phyloP scores from a whole-genome alignment of 2,113 vertebrate genomes.

The Megalops atlanticus region DNA sequence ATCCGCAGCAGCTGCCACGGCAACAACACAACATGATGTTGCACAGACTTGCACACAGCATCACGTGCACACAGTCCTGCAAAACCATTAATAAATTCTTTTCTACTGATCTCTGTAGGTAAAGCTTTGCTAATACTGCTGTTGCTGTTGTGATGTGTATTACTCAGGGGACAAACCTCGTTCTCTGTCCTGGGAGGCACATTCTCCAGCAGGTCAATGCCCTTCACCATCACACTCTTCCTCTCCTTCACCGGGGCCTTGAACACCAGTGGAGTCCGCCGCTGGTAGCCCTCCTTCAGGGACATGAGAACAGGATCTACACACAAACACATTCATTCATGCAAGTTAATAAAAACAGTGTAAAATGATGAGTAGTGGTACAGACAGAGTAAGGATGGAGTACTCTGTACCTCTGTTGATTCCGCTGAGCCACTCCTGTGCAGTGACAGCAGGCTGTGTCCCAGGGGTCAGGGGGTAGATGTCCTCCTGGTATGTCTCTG shows the following conservation, averaged over 20 bases:
- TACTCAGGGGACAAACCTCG: slow-evolving; percentile 70
- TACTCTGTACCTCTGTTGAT: slow-evolving; percentile 82
- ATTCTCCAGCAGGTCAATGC: slow-evolving; percentile 93
- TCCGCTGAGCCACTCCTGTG: slow-evolving; percentile 91
- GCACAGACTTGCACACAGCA: not conserved
- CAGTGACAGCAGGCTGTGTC: slow-evolving; percentile 85
- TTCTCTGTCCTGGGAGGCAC: slow-evolving; percentile 94
- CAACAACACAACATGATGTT: slow-evolving; percentile 21
- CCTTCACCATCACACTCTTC: slow-evolving; percentile 88
- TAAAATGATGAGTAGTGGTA: too few species aligned
- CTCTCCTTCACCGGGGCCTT: slow-evolving; percentile 90
- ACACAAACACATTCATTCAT: not conserved
- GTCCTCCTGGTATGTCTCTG: slow-evolving; percentile 97
- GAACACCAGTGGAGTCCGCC: slow-evolving; percentile 82
- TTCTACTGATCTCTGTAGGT: too few species aligned
- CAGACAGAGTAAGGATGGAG: too few species aligned
- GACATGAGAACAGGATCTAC: slow-evolving; percentile 94
- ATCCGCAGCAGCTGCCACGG: slow-evolving; percentile 87
- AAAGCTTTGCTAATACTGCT: too few species aligned
- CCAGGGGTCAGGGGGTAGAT: slow-evolving; percentile 97
- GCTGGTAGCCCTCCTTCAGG: slow-evolving; percentile 89
- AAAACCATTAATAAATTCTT: too few species aligned
- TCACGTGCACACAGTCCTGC: not conserved
- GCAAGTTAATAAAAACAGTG: too few species aligned
- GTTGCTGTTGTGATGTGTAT: too few species aligned